Base-by-base conservation (phyloP, 2,113 vertebrate genomes). In the Empidonax alnorum region DNA sequence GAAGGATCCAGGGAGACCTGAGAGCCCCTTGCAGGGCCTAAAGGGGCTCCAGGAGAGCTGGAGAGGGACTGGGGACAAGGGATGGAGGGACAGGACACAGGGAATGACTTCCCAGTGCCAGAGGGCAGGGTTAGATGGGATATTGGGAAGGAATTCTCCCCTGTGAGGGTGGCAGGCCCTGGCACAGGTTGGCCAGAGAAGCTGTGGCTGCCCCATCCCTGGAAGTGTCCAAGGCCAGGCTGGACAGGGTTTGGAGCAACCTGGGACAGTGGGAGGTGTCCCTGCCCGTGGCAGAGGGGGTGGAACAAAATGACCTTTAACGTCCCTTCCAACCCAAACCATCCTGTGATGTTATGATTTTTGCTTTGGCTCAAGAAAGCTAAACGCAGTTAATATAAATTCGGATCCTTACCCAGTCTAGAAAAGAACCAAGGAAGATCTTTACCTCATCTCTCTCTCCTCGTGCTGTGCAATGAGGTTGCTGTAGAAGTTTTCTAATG, bases 401-500 rank as follows among this genome's bases (percentile, higher is more conserved):
- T 4, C 33, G 47, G 72, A 58, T 37, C 76, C 28, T 30, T 24
- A 37, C 1, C 68, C 63, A 21, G 20, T 4, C 13, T 49, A 56
- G 66, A 61, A 50, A 35, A 33, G 35, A 74, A 82, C 27, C 22
- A 42, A 82, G 35, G 17, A 67, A 16, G 24, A 7, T 47, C 84
- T 93, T 98, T 98, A 99, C 99, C 99, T 99, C 99, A 99, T 99
- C 97, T 99, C 99, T 50, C 99, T 89, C 95, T 99, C 99, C 93
- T 99, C 99, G 2, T 99, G 99, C 95, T 99, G 99, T 8, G 99
- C 98, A 1, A 99, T 99, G 50, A 99, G 98, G 89, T 99, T 99
- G 97, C 99, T 99, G 96, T 99, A 99, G 97, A 99, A 99, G 97
- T 99, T 99, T 95, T 99, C 99, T 93, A 99, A 87, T 1, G 99